A percentile compares a stretch with the other conserved stretches of the same genome.
phyloP scores from a whole-genome alignment of 2,888 invertebrate genomes.

The Cephus rjabovi region DNA sequence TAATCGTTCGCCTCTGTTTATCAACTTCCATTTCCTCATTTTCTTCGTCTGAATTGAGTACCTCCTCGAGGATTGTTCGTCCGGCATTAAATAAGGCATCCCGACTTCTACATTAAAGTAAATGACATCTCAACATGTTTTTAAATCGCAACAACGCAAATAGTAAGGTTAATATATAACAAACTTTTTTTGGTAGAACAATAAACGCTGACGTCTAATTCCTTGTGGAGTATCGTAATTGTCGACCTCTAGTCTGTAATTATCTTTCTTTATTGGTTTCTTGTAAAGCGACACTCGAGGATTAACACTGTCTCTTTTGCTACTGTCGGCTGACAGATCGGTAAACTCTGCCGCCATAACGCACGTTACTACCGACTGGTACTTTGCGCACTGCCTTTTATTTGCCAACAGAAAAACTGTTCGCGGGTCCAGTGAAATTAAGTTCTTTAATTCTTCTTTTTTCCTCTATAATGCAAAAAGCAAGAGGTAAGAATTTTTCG shows the following conservation, averaged over 20 bases:
- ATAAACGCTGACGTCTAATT: slow-evolving; percentile 51
- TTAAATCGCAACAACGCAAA: slow-evolving; percentile 9
- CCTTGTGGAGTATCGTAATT: slow-evolving; percentile 57
- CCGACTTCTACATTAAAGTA: slow-evolving; percentile 44
- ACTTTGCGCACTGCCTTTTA: not conserved
- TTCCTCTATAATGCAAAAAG: not conserved
- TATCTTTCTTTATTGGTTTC: slow-evolving; percentile 55
- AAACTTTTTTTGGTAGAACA: slow-evolving; percentile 58
- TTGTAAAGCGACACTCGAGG: slow-evolving; percentile 52
- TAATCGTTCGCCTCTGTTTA: slow-evolving; percentile 33
- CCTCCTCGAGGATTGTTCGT: slow-evolving; percentile 68
- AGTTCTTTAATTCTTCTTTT: no score
- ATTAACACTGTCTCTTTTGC: slow-evolving; percentile 13
- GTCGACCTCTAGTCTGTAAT: slow-evolving; percentile 51
- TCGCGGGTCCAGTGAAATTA: no score
- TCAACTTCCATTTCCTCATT: slow-evolving; percentile 39
- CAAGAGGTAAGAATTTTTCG: not conserved
- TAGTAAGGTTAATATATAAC: slow-evolving; percentile 11
- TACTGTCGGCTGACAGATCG: not conserved
- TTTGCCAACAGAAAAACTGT: not conserved
- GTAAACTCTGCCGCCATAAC: not conserved
- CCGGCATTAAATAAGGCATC: slow-evolving; percentile 50
- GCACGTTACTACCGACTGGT: not conserved
- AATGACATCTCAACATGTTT: slow-evolving; percentile 11
- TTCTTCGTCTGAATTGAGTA: slow-evolving; percentile 42